Evolutionary conservation across 2,113 vertebrate genomes (phyloP), one percentile per base, ranked within the genome.

Genomic region (Prinia subflava): DNA sequence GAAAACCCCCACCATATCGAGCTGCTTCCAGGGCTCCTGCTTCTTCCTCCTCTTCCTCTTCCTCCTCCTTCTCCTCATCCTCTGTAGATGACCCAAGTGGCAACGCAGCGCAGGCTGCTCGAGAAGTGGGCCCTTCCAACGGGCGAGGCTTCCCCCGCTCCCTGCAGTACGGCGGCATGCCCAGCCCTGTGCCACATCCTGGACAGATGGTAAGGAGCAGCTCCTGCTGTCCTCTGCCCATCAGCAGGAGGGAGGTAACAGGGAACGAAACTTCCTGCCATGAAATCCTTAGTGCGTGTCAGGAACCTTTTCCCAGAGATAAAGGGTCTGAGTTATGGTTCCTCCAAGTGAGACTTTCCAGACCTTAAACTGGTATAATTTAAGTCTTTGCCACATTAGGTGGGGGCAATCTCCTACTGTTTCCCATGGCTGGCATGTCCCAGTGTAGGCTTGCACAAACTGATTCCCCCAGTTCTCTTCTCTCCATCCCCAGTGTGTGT

Each of bases 1-100:
- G 98, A 6, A 98, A 98, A 56, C 95, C 97, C 56, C 96, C 97
- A 24, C 92, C 98, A 12, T 83, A 98, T 56, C 78, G 98, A 95
- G 89, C 97, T 25, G 42, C 98, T 98, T 83, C 98, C 90, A 91
- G 84, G 70, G 64, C 94, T 89, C 83, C 97, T 42, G 50, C 84
- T 82, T 75, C 83, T 76, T 79, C 96, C 68, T 95, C 96, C 52
- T 74, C 97, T 50, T 70, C 97, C 62, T 65, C 94, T 6, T 96
- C 96, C 41, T 96, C 92, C 33, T 97, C 93, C 82, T 96, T 94
- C 83, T 96, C 92, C 20, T 97, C 89, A 0, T 92, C 96, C 23
- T 97, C 97, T 10, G 85, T 87, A 13, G 95, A 94, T 3, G 94
- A 96, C 44, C 95, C 92, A 19, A 94, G 96, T 55, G 90, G 92